phyloP scores from a whole-genome alignment of 2,888 invertebrate species.

The Lithosia quadra region DNA sequence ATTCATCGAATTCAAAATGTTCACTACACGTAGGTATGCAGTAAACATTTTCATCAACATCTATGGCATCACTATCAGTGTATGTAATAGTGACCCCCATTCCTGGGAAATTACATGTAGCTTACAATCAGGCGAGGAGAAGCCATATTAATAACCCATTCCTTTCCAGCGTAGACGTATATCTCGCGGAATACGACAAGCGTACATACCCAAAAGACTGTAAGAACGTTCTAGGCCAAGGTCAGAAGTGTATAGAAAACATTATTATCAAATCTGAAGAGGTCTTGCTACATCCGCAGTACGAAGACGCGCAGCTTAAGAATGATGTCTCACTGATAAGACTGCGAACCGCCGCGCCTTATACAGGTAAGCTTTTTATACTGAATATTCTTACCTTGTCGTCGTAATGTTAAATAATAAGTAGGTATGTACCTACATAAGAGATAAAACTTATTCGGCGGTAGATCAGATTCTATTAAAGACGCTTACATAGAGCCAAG shows the following conservation, averaged over 20 bases:
- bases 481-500: background rate
- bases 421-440: background rate
- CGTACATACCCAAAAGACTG: constrained; percentile 78
- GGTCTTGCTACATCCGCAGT: constrained; percentile 67
- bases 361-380: constrained; percentile 64
- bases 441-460: background rate
- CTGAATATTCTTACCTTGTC: background rate
- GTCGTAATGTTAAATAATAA: background rate
- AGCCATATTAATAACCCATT: too few species aligned
- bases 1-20: background rate
- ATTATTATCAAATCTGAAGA: constrained; percentile 65
- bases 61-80: too few species aligned
- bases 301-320: constrained; percentile 65
- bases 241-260: constrained; percentile 72
- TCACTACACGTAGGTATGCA: background rate
- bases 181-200: constrained; percentile 78
- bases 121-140: too few species aligned
- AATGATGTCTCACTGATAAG: constrained; percentile 78
- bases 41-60: background rate
- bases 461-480: background rate
- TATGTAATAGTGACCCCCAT: too few species aligned
- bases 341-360: constrained; percentile 68
- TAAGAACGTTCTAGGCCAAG: constrained; percentile 58
- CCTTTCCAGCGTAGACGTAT: constrained; percentile 68
- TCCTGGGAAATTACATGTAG: too few species aligned